These are phyloP conservation scores for Ophion costatus DNA, from an alignment of 2,888 invertebrate species.

Conservation along the genomic window DNA sequence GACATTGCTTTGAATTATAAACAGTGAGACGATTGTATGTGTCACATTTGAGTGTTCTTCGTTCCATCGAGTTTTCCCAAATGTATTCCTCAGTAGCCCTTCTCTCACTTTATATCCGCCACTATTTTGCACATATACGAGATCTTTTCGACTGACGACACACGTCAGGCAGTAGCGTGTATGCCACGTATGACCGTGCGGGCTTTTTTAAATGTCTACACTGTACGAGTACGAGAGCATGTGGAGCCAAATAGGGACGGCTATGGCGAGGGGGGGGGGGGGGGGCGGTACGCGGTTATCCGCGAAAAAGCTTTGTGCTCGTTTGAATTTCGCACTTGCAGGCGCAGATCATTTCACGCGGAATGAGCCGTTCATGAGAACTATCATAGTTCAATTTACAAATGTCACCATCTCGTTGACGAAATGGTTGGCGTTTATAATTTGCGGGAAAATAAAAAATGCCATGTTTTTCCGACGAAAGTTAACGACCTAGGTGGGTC, in stretches of 20 bases:
- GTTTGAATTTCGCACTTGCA: conserved; percentile 39
- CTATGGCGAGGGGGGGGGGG: background rate
- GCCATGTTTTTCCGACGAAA: no score
- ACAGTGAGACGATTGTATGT: no score
- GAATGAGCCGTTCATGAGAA: background rate
- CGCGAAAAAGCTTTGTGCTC: conserved; percentile 52
- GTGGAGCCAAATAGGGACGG: background rate
- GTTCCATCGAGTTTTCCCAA: background rate
- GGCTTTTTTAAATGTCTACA: background rate
- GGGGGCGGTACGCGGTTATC: conserved; percentile 37
- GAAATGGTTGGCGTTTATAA: no score
- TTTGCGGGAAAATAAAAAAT: no score
- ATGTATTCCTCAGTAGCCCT: conserved; percentile 30
- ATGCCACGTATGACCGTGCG: background rate
- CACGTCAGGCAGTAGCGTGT: conserved; percentile 35
- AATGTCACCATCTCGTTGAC: background rate
- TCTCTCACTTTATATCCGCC: conserved; percentile 49
- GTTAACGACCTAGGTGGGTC: no score
- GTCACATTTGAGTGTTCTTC: no score
- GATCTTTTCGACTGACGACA: conserved; percentile 49
- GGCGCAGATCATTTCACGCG: background rate
- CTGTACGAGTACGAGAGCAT: background rate
- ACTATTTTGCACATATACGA: conserved; percentile 66
- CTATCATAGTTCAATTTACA: background rate
- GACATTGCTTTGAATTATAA: no score